Conservation (phyloP, 2,888 invertebrate genomes). For the Alloplasta piceator region DNA sequence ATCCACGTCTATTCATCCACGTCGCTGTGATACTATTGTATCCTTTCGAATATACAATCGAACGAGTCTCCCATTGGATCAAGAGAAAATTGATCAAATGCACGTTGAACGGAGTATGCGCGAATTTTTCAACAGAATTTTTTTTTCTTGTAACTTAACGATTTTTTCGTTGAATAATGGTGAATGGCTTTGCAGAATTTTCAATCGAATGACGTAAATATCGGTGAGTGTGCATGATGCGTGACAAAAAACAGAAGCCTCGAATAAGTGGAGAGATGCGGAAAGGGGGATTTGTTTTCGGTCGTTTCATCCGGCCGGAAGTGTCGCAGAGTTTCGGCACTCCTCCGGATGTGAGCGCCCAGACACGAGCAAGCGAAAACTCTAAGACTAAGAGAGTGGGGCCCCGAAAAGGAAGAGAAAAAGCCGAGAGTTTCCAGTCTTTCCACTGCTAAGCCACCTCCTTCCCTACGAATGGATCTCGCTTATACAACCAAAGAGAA, state of each 20-base stretch:
- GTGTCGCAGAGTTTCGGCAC: slow-evolving; percentile 49
- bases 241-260: slow-evolving; percentile 8
- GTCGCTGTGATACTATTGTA: slow-evolving; percentile 1
- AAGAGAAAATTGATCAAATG: no score
- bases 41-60: background rate
- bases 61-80: slow-evolving; percentile 4
- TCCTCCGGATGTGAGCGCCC: background rate
- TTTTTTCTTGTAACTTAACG: no score
- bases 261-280: background rate
- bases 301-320: slow-evolving; percentile 57
- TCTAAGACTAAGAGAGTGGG: slow-evolving; percentile 17
- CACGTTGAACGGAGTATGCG: no score
- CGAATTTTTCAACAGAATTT: no score
- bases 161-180: no score
- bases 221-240: no score
- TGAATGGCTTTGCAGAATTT: no score
- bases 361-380: slow-evolving; percentile 29
- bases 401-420: slow-evolving; percentile 1
- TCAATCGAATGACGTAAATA: no score
- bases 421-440: slow-evolving; percentile 16
- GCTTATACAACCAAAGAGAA: slow-evolving; percentile 6
- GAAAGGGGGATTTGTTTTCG: slow-evolving; percentile 47
- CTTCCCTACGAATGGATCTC: slow-evolving; percentile 23
- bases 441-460: slow-evolving; percentile 39
- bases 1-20: slow-evolving; percentile 26